These are phyloP conservation scores for Leptopilina boulardi DNA, from an alignment of 1,140 invertebrate genomes.

Conservation along the genomic window DNA sequence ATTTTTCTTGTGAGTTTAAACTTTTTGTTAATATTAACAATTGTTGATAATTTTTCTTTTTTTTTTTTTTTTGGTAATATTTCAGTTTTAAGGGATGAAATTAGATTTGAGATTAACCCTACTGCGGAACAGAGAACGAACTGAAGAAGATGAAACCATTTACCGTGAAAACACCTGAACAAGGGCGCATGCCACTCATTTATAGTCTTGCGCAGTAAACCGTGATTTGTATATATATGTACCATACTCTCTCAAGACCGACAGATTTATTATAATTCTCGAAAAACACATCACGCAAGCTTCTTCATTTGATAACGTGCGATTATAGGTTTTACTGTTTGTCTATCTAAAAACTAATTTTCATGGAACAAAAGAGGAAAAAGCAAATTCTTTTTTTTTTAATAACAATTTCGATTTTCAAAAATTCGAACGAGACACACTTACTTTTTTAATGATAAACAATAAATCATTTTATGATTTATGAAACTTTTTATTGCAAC, in stretches of 20 bases:
- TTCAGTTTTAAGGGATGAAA: not conserved
- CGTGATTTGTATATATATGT: not conserved
- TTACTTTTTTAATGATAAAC: no score
- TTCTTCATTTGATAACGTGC: conserved; percentile 13
- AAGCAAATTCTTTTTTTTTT: no score
- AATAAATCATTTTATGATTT: no score
- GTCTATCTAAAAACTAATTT: not conserved
- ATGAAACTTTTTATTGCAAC: no score
- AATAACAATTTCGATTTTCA: no score
- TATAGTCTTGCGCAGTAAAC: conserved; percentile 42
- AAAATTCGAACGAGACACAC: no score
- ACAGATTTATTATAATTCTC: conserved; percentile 27
- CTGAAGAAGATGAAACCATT: conserved; percentile 34
- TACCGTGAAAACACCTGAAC: conserved; percentile 39
- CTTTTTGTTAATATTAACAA: not conserved
- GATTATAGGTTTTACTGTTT: conserved; percentile 9
- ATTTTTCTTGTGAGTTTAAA: not conserved
- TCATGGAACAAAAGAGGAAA: not conserved
- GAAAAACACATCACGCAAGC: not conserved
- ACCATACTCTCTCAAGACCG: not conserved
- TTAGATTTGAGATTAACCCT: conserved; percentile 16
- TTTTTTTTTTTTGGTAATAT: no score
- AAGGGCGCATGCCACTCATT: conserved; percentile 40
- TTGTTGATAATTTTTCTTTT: not conserved
- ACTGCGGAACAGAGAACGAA: conserved; percentile 15